Evolutionary conservation across 2,113 vertebrate genomes (phyloP), one percentile per base, ranked within the genome.

Genomic region (Procavia capensis): DNA sequence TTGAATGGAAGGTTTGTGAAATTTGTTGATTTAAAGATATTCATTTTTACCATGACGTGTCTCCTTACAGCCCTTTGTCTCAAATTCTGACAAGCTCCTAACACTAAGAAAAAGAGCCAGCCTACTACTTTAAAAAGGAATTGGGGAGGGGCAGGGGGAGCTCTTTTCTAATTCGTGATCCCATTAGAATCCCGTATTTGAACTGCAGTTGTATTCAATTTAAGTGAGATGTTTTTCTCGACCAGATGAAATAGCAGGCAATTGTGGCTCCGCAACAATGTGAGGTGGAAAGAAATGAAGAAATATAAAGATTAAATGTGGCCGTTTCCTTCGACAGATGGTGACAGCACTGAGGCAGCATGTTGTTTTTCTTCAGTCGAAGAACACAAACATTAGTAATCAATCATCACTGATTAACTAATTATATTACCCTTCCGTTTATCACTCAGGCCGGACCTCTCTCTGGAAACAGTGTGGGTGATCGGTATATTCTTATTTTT

Each of bases 361-460:
- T 98, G 98, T 97, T 98, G 97, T 97, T 98, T 98, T 98, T 96
- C 97, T 98, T 97, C 97, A 98, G 98, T 98, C 98, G 98, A 98
- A 97, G 98, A 98, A 98, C 82, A 96, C 96, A 98, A 98, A 98
- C 98, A 97, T 75, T 95, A 95, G 84, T 97, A 98, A 98, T 99
- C 98, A 97, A 98, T 98, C 98, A 98, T 97, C 96, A 92, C 98
- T 98, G 98, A 98, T 98, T 98, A 98, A 98, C 97, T 98, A 98
- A 98, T 98, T 98, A 98, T 97, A 93, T 96, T 96, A 97, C 97
- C 94, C 97, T 98, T 97, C 97, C 93, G 98, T 98, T 97, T 98
- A 97, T 96, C 97, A 97, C 95, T 97, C 93, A 96, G 91, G 94
- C 95, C 88, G 96, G 98, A 95, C 96, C 95, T 98, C 96, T 98